Conservation (phyloP, 2,113 vertebrate genomes). For the Mesembrinibis cayennensis region DNA sequence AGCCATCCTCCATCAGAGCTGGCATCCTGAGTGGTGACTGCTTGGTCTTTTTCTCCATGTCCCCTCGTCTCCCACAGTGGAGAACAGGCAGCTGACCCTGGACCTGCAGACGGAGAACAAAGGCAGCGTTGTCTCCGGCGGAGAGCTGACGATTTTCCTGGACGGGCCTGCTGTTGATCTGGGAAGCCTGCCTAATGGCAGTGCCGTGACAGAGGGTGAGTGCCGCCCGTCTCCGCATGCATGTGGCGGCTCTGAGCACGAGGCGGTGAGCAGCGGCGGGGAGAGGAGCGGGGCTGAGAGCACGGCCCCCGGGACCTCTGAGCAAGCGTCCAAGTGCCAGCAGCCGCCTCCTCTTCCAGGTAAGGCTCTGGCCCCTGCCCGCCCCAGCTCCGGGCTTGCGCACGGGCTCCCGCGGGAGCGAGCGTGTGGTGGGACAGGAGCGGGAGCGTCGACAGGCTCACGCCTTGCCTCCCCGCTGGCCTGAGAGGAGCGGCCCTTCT, state of each 20-base stretch:
- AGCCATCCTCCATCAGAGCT: neutral
- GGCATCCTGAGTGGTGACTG: neutral
- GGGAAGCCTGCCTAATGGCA: constrained; percentile 88
- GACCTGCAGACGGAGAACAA: constrained; percentile 95
- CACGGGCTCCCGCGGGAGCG: rapidly evolving
- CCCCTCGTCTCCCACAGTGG: constrained; percentile 79
- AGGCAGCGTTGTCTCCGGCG: constrained; percentile 89
- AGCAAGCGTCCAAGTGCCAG: constrained; percentile 33
- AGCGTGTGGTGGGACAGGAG: neutral
- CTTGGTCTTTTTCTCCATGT: neutral
- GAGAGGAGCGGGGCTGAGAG: neutral
- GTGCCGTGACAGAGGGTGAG: constrained; percentile 87
- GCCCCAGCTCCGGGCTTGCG: rapidly evolving
- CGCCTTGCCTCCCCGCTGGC: rapidly evolving
- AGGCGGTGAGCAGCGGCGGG: neutral
- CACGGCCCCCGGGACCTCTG: neutral
- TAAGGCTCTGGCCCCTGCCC: neutral
- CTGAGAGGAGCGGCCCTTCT: neutral
- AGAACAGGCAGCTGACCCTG: constrained; percentile 93
- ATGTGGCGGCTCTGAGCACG: neutral
- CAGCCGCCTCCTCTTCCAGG: neutral
- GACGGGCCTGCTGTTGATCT: constrained; percentile 91
- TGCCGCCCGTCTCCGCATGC: constrained; percentile 54
- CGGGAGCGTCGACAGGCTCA: rapidly evolving
- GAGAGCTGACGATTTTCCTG: constrained; percentile 94